Conservation (phyloP, 2,113 vertebrate genomes). For the Crotophaga sulcirostris region DNA sequence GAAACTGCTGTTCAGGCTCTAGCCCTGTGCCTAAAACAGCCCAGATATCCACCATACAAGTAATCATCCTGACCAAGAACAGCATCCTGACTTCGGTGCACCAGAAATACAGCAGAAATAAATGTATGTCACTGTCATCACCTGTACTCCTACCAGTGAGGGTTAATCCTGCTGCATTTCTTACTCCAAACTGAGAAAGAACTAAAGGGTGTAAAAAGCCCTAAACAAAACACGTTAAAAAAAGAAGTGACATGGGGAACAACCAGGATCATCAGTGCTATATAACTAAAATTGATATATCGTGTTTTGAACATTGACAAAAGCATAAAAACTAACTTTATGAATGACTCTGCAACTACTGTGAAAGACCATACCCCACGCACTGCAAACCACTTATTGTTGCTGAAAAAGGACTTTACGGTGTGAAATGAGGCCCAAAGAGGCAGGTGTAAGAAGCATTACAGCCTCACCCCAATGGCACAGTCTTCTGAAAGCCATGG, state of each 20-base stretch:
- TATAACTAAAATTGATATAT: neutral
- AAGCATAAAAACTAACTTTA: neutral
- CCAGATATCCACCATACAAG: accelerated
- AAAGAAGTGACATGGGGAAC: accelerated
- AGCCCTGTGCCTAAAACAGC: neutral
- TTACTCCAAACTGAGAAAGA: neutral
- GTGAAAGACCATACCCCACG: accelerated
- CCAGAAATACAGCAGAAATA: neutral
- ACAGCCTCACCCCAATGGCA: neutral
- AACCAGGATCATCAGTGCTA: neutral
- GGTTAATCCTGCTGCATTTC: neutral
- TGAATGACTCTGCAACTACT: neutral
- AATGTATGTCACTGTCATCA: neutral
- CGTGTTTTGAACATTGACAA: neutral
- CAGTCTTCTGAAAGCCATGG: accelerated
- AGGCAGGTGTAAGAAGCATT: neutral
- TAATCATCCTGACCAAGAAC: neutral
- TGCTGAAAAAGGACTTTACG: neutral
- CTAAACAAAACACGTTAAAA: neutral
- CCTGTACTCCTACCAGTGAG: neutral
- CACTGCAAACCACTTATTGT: accelerated
- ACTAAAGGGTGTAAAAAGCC: neutral
- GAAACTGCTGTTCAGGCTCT: neutral
- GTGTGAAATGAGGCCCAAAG: neutral
- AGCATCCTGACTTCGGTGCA: neutral